Evolutionary conservation across 2,797 vertebrate species (phyloP).

Genomic region (Muscicapa comitata): DNA sequence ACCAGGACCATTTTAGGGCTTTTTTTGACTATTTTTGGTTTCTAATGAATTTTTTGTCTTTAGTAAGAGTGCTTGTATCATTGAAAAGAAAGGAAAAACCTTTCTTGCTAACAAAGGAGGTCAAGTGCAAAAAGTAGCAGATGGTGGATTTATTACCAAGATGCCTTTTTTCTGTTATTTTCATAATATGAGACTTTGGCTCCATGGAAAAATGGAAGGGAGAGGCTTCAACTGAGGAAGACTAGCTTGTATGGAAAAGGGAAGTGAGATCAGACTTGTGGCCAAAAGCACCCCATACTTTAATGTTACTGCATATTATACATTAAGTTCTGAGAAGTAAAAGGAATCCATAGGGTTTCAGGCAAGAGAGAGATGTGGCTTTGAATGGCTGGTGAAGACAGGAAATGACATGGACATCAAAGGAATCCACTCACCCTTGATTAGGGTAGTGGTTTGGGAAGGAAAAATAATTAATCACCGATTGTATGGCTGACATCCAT

Average conservation of each 20-base stretch:
- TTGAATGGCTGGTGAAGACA: not conserved
- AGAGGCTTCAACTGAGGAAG: not conserved
- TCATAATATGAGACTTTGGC: not conserved
- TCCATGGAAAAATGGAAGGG: not conserved
- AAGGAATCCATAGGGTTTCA: not conserved
- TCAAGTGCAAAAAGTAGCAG: not conserved
- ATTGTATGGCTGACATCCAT: not conserved
- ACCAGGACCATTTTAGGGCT: not conserved
- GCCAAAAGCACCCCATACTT: not conserved
- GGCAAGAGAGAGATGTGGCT: not conserved
- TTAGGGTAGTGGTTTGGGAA: not conserved
- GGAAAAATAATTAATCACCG: not conserved
- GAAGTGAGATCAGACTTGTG: not conserved
- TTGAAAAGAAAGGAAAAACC: not conserved
- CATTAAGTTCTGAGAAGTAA: not conserved
- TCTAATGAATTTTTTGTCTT: not conserved
- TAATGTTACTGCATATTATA: not conserved
- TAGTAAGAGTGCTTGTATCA: not conserved
- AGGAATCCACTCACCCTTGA: not conserved
- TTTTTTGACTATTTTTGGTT: not conserved
- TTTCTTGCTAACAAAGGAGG: not conserved
- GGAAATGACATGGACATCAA: not conserved
- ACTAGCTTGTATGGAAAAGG: not conserved
- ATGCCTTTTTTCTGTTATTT: not conserved
- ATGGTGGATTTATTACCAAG: not conserved